Percentiles rank a stretch among this genome's conserved stretches.
Conservation (phyloP, 2,113 vertebrate genomes). For the Proterorhinus semilunaris region DNA sequence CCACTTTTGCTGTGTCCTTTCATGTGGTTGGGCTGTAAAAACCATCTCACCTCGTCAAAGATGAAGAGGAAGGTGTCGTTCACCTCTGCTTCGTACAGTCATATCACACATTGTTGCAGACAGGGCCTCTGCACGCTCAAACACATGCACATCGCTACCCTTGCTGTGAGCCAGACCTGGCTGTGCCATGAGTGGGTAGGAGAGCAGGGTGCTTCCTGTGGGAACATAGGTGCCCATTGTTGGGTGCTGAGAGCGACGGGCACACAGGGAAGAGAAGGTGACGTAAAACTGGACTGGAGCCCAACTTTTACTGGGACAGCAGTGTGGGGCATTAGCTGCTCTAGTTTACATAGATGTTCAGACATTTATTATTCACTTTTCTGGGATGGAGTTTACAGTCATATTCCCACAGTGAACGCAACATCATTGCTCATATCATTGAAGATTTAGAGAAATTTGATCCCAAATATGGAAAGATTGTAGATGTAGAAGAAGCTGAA, state of each 20-base stretch:
- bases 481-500: too few species aligned
- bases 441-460: slow-evolving; percentile 36
- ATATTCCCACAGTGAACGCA: slow-evolving; percentile 29
- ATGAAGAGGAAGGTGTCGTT: slow-evolving; percentile 10
- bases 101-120: slow-evolving; percentile 17
- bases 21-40: slow-evolving; percentile 41
- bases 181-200: slow-evolving; percentile 14
- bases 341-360: slow-evolving; percentile 13
- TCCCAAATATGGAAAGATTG: slow-evolving; percentile 1
- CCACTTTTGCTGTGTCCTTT: slow-evolving; percentile 8
- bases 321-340: slow-evolving; percentile 24
- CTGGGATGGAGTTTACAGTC: slow-evolving; percentile 34
- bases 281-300: slow-evolving; percentile 66
- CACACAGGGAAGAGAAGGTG: slow-evolving; percentile 48
- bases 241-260: slow-evolving; percentile 42
- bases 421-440: slow-evolving; percentile 6
- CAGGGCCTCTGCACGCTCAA: slow-evolving; percentile 13
- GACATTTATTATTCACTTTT: slow-evolving; percentile 57
- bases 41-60: slow-evolving; percentile 50
- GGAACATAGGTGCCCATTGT: slow-evolving; percentile 81
- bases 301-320: slow-evolving; percentile 69
- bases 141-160: slow-evolving; percentile 15
- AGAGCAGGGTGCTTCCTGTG: slow-evolving; percentile 65
- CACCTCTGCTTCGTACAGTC: slow-evolving; percentile 40
- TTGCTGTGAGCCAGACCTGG: slow-evolving; percentile 23